phyloP scores from a whole-genome alignment of 2,797 vertebrate genomes.

The Luscinia megarhynchos region DNA sequence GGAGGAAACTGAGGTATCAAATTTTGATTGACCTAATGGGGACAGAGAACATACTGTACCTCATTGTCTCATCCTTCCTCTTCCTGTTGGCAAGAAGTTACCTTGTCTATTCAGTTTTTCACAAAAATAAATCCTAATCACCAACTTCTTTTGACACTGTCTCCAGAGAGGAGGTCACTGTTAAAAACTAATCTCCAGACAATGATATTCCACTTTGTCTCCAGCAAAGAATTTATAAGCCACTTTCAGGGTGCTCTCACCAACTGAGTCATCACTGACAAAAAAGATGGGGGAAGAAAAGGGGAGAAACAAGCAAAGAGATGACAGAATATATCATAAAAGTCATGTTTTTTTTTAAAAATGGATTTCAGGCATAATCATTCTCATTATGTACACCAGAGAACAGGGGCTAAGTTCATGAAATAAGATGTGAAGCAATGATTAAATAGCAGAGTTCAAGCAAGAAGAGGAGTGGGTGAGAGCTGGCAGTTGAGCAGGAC shows the following conservation, averaged over 20 bases:
- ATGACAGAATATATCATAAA: neutral
- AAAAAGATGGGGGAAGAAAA: neutral
- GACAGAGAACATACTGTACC: neutral
- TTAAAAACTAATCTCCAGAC: neutral
- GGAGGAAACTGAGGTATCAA: neutral
- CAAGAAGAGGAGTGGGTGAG: neutral
- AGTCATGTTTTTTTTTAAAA: neutral
- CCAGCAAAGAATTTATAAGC: neutral
- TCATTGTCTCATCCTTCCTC: neutral
- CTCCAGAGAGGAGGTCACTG: neutral
- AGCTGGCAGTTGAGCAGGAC: neutral
- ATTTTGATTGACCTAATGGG: neutral
- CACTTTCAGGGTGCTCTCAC: neutral
- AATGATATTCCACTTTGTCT: neutral
- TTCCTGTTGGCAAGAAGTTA: neutral
- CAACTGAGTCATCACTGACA: neutral
- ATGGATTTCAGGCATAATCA: neutral
- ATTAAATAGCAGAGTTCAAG: neutral
- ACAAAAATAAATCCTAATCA: neutral
- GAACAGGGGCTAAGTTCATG: neutral
- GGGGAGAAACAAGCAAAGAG: neutral
- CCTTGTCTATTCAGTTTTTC: neutral
- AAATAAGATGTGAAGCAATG: neutral
- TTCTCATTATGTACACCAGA: neutral
- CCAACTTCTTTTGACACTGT: neutral